A percentile compares a stretch with the other conserved stretches of the same genome.
These are phyloP conservation scores for Corythornis cristatus DNA, from an alignment of 2,113 vertebrate genomes.

Conservation along the genomic window DNA sequence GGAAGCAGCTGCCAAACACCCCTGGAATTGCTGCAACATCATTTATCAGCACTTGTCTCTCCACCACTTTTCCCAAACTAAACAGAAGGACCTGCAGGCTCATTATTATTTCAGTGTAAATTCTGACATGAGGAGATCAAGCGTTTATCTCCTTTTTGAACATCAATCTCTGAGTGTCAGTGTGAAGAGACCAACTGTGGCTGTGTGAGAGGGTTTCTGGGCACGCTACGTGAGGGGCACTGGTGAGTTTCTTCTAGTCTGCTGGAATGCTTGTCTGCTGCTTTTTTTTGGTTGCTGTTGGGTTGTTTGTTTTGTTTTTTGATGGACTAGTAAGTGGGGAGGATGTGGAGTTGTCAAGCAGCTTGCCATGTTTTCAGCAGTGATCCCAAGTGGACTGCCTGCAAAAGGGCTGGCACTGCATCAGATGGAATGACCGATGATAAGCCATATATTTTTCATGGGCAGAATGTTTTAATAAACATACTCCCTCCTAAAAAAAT, in stretches of 20 bases:
- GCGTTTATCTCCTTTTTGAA: slow-evolving; percentile 44
- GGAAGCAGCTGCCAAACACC: not conserved
- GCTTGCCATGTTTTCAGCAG: slow-evolving; percentile 74
- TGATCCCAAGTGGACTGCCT: slow-evolving; percentile 69
- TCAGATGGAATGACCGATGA: slow-evolving; percentile 82
- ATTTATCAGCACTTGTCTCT: not conserved
- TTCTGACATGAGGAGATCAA: slow-evolving; percentile 70
- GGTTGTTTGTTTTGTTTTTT: not conserved
- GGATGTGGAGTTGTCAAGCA: slow-evolving; percentile 48
- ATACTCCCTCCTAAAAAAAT: slow-evolving; percentile 75
- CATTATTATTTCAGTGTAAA: slow-evolving; percentile 70
- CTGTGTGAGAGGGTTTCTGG: slow-evolving; percentile 43
- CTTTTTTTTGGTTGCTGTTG: not conserved
- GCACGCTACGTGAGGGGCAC: slow-evolving; percentile 1
- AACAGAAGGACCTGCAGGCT: not conserved
- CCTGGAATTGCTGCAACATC: not conserved
- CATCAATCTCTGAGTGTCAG: slow-evolving; percentile 44
- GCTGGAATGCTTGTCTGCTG: slow-evolving; percentile 39
- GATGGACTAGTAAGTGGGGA: slow-evolving; percentile 60
- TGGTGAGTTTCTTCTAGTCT: slow-evolving; percentile 62
- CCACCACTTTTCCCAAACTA: not conserved
- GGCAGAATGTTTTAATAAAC: slow-evolving; percentile 84
- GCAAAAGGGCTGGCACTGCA: slow-evolving; percentile 74
- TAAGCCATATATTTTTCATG: slow-evolving; percentile 84
- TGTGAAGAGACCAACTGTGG: slow-evolving; percentile 6